phyloP scores from a whole-genome alignment of 1,140 invertebrate genomes.

The Penaeus japonicus region DNA sequence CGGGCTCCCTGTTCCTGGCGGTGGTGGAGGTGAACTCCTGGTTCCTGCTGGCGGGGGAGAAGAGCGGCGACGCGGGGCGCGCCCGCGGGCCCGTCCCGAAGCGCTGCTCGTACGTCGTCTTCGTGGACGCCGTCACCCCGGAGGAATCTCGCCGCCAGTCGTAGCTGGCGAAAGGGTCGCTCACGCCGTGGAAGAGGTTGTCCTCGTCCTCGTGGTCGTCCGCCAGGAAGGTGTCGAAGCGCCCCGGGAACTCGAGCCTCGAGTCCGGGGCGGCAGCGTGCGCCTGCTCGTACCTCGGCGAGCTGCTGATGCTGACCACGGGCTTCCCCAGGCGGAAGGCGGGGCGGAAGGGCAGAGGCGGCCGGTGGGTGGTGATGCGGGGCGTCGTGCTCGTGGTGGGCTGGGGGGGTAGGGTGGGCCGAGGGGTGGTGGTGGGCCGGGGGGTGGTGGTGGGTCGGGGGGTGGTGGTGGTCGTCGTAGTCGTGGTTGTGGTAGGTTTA shows the following conservation, averaged over 20 bases:
- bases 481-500: constrained; percentile 13
- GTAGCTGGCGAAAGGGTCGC: constrained; percentile 56
- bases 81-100: background rate
- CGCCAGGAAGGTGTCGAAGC: constrained; percentile 11
- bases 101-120: constrained; percentile 51
- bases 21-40: constrained; percentile 19
- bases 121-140: constrained; percentile 52
- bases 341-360: background rate
- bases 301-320: constrained; percentile 36
- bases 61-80: background rate
- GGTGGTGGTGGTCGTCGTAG: constrained; percentile 19
- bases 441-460: constrained; percentile 25
- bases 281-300: background rate
- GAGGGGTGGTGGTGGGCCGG: constrained; percentile 24
- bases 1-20: background rate
- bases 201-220: constrained; percentile 24
- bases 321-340: constrained; percentile 32
- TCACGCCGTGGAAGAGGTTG: constrained; percentile 7
- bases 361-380: constrained; percentile 17
- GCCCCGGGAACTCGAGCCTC: background rate
- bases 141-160: constrained; percentile 54
- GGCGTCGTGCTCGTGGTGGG: background rate
- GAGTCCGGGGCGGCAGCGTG: background rate
- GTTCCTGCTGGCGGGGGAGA: background rate
- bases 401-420: background rate